Percentiles rank a stretch among this genome's conserved stretches.
These are phyloP conservation scores for Pasiphila rectangulata DNA, from an alignment of 2,888 invertebrate species.

Conservation along the genomic window DNA sequence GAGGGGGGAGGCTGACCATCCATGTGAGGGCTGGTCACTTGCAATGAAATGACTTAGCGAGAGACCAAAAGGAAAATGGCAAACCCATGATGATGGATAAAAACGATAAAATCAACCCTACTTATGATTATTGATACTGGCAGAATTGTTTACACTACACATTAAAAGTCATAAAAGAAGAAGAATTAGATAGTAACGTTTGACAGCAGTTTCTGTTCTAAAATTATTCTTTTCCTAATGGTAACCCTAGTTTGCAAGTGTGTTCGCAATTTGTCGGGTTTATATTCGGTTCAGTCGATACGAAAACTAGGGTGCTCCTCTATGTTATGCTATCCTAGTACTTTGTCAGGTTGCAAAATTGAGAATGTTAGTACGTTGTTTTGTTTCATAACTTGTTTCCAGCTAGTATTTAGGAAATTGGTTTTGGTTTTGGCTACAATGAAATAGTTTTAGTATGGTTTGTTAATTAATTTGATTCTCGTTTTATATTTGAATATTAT, in stretches of 20 bases:
- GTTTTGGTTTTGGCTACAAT: not conserved
- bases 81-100: no score
- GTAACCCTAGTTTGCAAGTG: not conserved
- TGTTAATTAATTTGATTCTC: not conserved
- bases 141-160: no score
- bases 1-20: no score
- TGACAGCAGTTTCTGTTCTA: no score
- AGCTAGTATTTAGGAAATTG: constrained; percentile 2
- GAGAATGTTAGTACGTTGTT: not conserved
- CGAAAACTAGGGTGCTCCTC: not conserved
- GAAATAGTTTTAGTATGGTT: not conserved
- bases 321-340: constrained; percentile 15
- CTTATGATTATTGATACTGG: no score
- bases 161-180: no score
- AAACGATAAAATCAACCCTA: no score
- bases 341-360: not conserved
- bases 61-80: no score
- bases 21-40: no score
- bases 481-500: not conserved
- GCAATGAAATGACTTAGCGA: no score
- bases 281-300: not conserved
- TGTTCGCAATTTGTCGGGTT: not conserved
- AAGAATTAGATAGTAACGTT: no score
- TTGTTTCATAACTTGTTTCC: not conserved
- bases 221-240: not conserved